A percentile compares a stretch with the other conserved stretches of the same genome.
Evolutionary conservation across 2,797 vertebrate species (phyloP).

Genomic region (Melanotaenia parkinsoni): DNA sequence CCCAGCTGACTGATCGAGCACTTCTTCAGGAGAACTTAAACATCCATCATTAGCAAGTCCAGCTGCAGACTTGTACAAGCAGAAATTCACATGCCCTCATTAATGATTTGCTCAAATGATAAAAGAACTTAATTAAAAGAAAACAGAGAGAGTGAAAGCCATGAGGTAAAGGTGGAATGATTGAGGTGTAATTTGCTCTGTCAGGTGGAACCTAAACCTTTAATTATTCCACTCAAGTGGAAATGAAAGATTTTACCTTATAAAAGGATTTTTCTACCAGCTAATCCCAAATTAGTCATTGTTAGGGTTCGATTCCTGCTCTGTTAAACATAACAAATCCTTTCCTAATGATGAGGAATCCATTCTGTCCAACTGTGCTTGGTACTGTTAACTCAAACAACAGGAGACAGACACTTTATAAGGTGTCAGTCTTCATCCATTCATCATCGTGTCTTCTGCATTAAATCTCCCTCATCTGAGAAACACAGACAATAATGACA

Average conservation of each 20-base stretch:
- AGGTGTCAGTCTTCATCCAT: neutral
- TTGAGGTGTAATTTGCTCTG: neutral
- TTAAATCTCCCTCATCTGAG: neutral
- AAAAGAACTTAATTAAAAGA: slow-evolving; percentile 5
- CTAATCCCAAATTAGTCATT: neutral
- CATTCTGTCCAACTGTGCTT: too few species aligned
- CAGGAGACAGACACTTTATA: slow-evolving; percentile 22
- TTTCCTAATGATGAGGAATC: too few species aligned
- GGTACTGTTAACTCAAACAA: slow-evolving; percentile 3
- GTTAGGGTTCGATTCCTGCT: neutral
- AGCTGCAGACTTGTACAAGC: neutral
- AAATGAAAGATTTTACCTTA: slow-evolving; percentile 4
- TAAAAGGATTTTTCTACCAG: neutral
- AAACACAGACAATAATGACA: slow-evolving; percentile 8
- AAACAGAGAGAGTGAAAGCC: neutral
- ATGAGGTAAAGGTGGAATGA: neutral
- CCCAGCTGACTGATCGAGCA: neutral
- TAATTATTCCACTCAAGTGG: slow-evolving; percentile 1
- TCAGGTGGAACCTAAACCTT: slow-evolving; percentile 3
- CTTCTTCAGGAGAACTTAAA: neutral
- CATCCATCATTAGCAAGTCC: neutral
- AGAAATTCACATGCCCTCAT: neutral
- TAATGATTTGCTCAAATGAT: slow-evolving; percentile 6
- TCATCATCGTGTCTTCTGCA: slow-evolving; percentile 11
- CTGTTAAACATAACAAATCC: too few species aligned